These are phyloP conservation scores for Scytalopus superciliaris DNA, from an alignment of 2,113 vertebrate species.

Conservation along the genomic window DNA sequence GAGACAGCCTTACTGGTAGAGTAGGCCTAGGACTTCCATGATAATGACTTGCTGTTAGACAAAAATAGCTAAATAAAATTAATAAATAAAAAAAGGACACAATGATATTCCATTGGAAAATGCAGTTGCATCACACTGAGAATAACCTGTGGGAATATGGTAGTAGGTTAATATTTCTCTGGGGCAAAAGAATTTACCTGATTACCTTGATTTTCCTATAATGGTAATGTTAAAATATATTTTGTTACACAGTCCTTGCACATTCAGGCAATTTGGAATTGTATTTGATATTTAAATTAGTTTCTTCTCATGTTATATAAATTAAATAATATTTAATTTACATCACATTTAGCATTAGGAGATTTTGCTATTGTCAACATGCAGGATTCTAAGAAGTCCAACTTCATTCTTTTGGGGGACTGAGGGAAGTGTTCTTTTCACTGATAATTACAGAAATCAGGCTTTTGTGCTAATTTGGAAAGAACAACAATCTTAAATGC, in stretches of 20 bases:
- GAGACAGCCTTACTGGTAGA: not conserved
- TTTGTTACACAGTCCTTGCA: not conserved
- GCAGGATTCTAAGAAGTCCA: not conserved
- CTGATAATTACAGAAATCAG: not conserved
- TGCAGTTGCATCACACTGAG: not conserved
- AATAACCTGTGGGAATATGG: not conserved
- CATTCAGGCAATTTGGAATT: not conserved
- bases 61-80: not conserved
- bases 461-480: not conserved
- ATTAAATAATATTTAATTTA: not conserved
- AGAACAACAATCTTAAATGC: not conserved
- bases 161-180: not conserved
- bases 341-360: not conserved
- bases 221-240: not conserved
- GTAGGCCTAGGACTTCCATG: not conserved
- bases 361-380: not conserved
- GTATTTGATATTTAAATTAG: not conserved
- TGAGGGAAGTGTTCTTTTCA: not conserved
- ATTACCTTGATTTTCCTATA: not conserved
- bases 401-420: not conserved
- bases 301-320: not conserved
- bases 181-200: not conserved
- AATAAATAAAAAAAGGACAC: not conserved
- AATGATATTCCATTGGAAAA: not conserved
- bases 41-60: not conserved